phyloP scores from a whole-genome alignment of 2,113 vertebrate species.

The Oenanthe melanoleuca region DNA sequence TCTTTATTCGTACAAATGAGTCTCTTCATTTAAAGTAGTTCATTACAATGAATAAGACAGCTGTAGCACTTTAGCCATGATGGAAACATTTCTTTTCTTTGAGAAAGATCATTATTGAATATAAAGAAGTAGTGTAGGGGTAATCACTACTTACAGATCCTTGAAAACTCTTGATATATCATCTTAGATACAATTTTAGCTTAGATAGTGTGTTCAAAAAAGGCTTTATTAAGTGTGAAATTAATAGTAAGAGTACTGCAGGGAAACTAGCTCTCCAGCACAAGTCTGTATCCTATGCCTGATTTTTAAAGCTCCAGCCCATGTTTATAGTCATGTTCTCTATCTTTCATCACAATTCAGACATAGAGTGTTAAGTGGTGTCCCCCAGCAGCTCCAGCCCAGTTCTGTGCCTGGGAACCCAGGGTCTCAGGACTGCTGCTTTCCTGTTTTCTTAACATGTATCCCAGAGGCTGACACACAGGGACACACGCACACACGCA shows the following conservation, averaged over 20 bases:
- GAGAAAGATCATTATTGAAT: not conserved
- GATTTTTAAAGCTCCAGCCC: not conserved
- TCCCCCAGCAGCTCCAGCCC: not conserved
- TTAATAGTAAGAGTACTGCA: not conserved
- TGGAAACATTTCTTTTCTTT: conserved; percentile 11
- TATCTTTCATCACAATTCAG: not conserved
- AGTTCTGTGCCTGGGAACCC: not conserved
- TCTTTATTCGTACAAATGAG: conserved; percentile 29
- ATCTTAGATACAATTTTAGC: not conserved
- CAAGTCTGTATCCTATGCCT: not conserved
- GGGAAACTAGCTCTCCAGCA: not conserved
- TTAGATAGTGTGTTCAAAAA: not conserved
- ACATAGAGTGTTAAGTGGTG: not conserved
- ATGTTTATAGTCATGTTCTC: not conserved
- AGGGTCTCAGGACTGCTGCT: fast-evolving
- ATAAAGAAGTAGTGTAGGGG: not conserved
- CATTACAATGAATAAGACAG: conserved; percentile 42
- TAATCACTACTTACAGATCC: conserved; percentile 9
- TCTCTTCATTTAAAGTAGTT: conserved; percentile 45
- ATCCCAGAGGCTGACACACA: too few species aligned
- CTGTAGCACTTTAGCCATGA: conserved; percentile 22
- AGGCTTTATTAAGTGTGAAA: not conserved
- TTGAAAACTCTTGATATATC: not conserved
- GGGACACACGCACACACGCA: not conserved
- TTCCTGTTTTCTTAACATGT: fast-evolving